Percentiles rank a stretch among this genome's conserved stretches.
phyloP scores from a whole-genome alignment of 1,140 invertebrate genomes.

The Drosophila eugracilis region DNA sequence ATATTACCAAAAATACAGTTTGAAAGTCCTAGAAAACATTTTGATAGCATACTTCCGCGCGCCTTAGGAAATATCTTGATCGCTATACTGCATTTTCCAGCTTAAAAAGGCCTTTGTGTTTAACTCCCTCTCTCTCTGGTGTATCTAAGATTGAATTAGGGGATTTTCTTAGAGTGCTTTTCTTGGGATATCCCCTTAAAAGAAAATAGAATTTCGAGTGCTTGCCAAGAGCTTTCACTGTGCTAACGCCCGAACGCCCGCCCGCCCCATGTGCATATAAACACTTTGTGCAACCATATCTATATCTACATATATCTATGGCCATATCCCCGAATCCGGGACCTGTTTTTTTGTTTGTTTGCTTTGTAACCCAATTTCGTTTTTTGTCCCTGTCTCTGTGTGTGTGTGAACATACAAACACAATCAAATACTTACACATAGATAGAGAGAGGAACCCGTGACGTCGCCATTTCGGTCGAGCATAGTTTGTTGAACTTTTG shows the following conservation, averaged over 20 bases:
- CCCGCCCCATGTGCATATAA: conserved; percentile 13
- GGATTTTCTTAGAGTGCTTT: conserved; percentile 18
- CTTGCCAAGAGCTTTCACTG: conserved; percentile 17
- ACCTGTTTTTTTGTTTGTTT: conserved; percentile 64
- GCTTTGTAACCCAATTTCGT: conserved; percentile 75
- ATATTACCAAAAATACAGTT: too few species aligned
- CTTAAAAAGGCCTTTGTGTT: background rate
- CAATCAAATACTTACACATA: conserved; percentile 12
- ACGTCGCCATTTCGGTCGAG: conserved; percentile 52
- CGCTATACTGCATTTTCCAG: background rate
- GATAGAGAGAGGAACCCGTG: conserved; percentile 31
- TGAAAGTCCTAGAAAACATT: too few species aligned
- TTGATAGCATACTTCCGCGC: background rate
- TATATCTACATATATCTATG: conserved; percentile 5
- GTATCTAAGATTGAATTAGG: background rate
- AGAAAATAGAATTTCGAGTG: conserved; percentile 43
- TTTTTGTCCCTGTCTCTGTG: conserved; percentile 17
- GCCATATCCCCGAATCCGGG: conserved; percentile 21
- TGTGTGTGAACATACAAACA: background rate
- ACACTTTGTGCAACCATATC: conserved; percentile 31
- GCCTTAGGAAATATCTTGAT: background rate
- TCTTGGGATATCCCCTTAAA: background rate
- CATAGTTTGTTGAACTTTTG: conserved; percentile 70
- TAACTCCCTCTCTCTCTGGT: too few species aligned
- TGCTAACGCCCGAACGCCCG: too few species aligned